Evolutionary conservation across 2,888 invertebrate genomes (phyloP), one percentile per base, ranked within the genome.

Genomic region (Meganola albula): DNA sequence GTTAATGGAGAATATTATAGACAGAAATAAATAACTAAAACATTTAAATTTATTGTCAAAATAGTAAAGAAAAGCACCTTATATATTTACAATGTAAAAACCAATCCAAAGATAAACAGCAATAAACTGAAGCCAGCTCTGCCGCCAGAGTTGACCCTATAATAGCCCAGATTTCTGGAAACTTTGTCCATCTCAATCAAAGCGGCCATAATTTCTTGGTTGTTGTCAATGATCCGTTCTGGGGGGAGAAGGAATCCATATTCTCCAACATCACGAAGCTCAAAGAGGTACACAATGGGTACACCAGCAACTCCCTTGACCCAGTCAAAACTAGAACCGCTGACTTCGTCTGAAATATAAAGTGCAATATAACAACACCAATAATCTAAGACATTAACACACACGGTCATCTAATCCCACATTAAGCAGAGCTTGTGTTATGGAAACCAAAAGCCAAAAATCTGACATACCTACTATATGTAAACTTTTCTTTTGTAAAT

Each of bases 181-280:
- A 75, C 39, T 65, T 75, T 57, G 68, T 72, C 72, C 72, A 84
- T 83, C 47, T 82, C 80, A 0, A 80, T 31, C 0, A 90, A 58
- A 1, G 87, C 88, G 28, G 88, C 89, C 63, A 91, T 78, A 1
- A 90, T 84, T 66, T 93, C 92, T 40, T 87, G 62, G 31, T 87
- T 88, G 36, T 90, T 90, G 1, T 80, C 80, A 8, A 86, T 65
- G 26, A 90, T 90, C 29, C 79, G 74, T 1, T 71, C 69, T 1
- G 80, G 44, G 0, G 90, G 90, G 0, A 91, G 68, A 2, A 89
- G 59, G 65, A 91, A 91, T 0, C 90, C 91, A 33, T 70, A 79
- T 10, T 68, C 59, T 1, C 90, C 89, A 2, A 74, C 66, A 44
- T 90, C 91, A 13, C 90, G 69, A 1, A 91, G 78, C 52, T 91